Evolutionary conservation across 2,797 vertebrate genomes (phyloP).

Genomic region (Percopsis omiscomaycus): DNA sequence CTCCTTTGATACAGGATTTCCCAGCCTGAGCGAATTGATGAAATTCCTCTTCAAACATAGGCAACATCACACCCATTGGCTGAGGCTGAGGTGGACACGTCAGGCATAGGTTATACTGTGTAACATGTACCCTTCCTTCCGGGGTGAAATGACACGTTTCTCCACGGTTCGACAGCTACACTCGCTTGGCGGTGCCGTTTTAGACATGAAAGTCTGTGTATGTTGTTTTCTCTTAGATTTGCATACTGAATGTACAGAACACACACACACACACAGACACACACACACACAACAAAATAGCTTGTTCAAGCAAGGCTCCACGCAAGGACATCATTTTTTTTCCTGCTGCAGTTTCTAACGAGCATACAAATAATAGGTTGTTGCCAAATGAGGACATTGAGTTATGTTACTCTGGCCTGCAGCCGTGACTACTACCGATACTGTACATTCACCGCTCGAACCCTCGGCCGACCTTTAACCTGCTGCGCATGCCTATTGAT

Average conservation of each 20-base stretch:
- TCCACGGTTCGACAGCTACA: too few relatives aligned
- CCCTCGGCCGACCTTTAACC: slow-evolving; percentile 72
- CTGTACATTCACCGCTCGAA: slow-evolving; percentile 48
- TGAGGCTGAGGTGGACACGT: not conserved
- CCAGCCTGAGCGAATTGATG: slow-evolving; percentile 75
- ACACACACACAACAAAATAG: slow-evolving; percentile 14
- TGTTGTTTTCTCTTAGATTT: too few relatives aligned
- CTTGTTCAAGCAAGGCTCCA: not conserved
- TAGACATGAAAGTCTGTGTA: too few relatives aligned
- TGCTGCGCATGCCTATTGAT: slow-evolving; percentile 68
- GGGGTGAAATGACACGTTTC: too few relatives aligned
- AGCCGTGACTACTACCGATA: slow-evolving; percentile 11
- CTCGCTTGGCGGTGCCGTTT: too few relatives aligned
- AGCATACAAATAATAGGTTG: slow-evolving; percentile 7
- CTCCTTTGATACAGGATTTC: slow-evolving; percentile 79
- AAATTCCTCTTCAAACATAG: slow-evolving; percentile 75
- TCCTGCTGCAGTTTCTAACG: slow-evolving; percentile 21
- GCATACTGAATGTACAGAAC: too few relatives aligned
- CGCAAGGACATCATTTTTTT: slow-evolving; percentile 31
- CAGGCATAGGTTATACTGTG: not conserved
- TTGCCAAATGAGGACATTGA: slow-evolving; percentile 7
- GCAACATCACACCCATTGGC: slow-evolving; percentile 70
- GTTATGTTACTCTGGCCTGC: slow-evolving; percentile 22
- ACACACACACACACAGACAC: too few relatives aligned
- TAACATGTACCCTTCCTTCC: not conserved